Evolutionary conservation across 2,888 invertebrate genomes (phyloP), one percentile per base, ranked within the genome.

Genomic region (Caradrina kadenii): DNA sequence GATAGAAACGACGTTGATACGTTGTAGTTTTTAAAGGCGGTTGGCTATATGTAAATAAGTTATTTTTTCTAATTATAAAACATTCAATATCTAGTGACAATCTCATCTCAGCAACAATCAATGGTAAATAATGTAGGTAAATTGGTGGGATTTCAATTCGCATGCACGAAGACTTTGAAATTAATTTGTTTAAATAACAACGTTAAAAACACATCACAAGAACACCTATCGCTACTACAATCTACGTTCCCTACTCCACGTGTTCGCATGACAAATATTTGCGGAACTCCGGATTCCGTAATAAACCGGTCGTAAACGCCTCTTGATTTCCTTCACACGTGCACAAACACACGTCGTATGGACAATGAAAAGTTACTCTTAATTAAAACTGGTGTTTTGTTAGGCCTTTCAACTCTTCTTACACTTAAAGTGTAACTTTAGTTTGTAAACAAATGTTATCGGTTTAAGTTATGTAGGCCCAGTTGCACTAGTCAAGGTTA

Each of bases 201-300:
- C 26, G 2, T 26, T 26, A 26, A 26, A 26, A 26, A 26, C 35
- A 54, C 54, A 26, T 31, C 10, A 31, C 11, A 42, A 15, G 15
- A 15, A 4, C 8, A 6, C 53, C 26, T n/a, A 42, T 22, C 0
- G 15, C 48, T 63, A 55, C 49, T 48, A 31, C 4, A 63, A 35
- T 63, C 22, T 19, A 56, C 22, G 7, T 45, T 31, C 1, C 7
- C 48, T 31, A 21, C 31, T 42, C n/a, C 45, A 42, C 58, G 35
- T 39, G 31, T 60, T 48, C 42, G 1, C 48, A 13, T 60, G 52
- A 53, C 79, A 78, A 74, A 77, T 65, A 69, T 77, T 78, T 74
- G 60, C 22, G 42, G 35, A 60, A 42, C 52, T 39, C 48, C 48
- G 45, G 54, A 45, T 69, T 22, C 26, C 42, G 42, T 60, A 59